phyloP scores from a whole-genome alignment of 2,888 invertebrate species.

The Noctuana brunneofusca region DNA sequence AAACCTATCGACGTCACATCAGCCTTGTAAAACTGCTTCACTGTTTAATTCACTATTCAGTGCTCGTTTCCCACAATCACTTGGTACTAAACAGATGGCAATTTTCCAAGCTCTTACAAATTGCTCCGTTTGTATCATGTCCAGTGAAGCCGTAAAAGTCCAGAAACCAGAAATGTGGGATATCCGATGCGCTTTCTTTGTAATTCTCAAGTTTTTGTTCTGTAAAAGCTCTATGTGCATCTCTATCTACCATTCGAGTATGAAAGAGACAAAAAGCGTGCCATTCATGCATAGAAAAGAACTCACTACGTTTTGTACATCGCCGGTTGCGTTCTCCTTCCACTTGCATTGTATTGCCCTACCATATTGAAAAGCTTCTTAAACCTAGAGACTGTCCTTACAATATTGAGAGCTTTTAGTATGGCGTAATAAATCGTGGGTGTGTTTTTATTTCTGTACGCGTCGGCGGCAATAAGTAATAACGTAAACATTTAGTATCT shows the following conservation, averaged over 20 bases:
- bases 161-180: conserved; percentile 33
- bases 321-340: conserved; percentile 51
- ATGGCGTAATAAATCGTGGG: conserved; percentile 55
- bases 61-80: conserved; percentile 11
- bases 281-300: conserved; percentile 50
- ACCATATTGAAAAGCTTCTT: conserved; percentile 54
- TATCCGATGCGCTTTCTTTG: conserved; percentile 38
- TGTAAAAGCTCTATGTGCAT: conserved; percentile 26
- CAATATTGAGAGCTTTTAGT: conserved; percentile 50
- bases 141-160: conserved; percentile 11
- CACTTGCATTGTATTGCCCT: conserved; percentile 53
- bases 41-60: conserved; percentile 21
- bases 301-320: conserved; percentile 51
- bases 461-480: conserved; percentile 73
- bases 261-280: conserved; percentile 44
- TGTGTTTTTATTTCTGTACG: conserved; percentile 70
- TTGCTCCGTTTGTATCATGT: conserved; percentile 14
- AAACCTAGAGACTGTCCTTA: conserved; percentile 40
- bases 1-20: conserved; percentile 37
- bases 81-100: conserved; percentile 9
- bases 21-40: conserved; percentile 12
- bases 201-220: conserved; percentile 36
- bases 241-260: conserved; percentile 37
- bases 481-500: conserved; percentile 74
- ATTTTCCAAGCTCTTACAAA: conserved; percentile 21